Percentiles rank a stretch among this genome's conserved stretches.
Conservation (phyloP, 2,113 vertebrate genomes). For the Chauna torquata region DNA sequence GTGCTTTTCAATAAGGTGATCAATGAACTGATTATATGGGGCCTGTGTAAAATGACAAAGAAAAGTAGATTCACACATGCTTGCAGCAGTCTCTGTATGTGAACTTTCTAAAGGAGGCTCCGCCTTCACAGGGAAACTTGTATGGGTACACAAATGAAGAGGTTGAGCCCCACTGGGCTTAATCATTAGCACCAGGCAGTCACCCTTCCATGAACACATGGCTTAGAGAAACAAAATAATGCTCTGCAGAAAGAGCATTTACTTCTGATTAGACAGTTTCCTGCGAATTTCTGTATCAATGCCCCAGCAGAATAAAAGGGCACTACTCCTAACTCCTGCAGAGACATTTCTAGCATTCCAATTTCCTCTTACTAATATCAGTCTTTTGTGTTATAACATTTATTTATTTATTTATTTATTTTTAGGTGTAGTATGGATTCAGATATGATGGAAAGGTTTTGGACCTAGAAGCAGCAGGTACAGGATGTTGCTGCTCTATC, state of each 20-base stretch:
- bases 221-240: background rate
- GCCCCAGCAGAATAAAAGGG: background rate
- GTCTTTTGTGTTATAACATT: background rate
- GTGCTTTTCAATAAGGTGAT: background rate
- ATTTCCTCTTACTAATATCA: background rate
- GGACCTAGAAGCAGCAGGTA: background rate
- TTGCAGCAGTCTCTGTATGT: background rate
- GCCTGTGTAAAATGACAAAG: background rate
- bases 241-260: background rate
- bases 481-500: background rate
- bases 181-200: background rate
- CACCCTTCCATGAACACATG: background rate
- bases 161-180: background rate
- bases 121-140: background rate
- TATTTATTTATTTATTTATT: background rate
- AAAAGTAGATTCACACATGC: background rate
- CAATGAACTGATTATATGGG: background rate
- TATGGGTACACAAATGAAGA: background rate
- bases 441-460: background rate
- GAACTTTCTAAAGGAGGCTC: background rate
- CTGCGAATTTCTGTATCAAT: background rate
- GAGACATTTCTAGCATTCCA: background rate
- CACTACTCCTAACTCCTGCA: background rate
- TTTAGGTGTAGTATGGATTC: background rate
- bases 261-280: conserved; percentile 12